These are phyloP conservation scores for Sturnus vulgaris DNA, from an alignment of 2,113 vertebrate species.

Conservation along the genomic window DNA sequence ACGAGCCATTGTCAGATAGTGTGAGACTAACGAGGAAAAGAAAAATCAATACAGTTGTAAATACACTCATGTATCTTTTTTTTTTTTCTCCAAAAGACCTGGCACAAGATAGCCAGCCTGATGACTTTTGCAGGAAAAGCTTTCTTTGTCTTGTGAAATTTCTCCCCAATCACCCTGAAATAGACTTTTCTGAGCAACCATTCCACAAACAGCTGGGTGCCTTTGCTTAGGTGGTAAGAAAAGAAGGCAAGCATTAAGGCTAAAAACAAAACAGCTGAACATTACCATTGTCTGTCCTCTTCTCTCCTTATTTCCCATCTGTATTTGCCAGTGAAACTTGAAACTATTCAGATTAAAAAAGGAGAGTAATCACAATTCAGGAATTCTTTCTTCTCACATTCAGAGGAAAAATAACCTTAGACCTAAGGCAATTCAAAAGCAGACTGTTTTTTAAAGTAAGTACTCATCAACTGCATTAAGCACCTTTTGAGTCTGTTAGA, in stretches of 20 bases:
- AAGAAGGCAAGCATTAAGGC: conserved; percentile 33
- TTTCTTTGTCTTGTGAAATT: background rate
- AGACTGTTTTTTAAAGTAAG: background rate
- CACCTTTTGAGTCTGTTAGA: background rate
- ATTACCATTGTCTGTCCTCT: background rate
- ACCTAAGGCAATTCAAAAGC: background rate
- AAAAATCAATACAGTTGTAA: conserved; percentile 3
- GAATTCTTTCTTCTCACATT: background rate
- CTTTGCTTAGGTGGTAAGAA: background rate
- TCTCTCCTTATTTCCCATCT: conserved; percentile 2
- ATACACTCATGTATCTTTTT: background rate
- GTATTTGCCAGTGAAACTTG: conserved; percentile 9
- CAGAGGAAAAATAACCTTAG: background rate
- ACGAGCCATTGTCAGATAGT: background rate
- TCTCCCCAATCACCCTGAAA: conserved; percentile 14
- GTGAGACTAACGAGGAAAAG: background rate
- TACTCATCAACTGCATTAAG: background rate
- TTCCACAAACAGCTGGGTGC: conserved; percentile 21
- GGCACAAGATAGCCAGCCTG: background rate
- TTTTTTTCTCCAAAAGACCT: background rate
- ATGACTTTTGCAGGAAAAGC: conserved; percentile 5
- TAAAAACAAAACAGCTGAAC: conserved; percentile 34
- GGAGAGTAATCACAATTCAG: background rate
- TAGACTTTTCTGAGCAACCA: background rate
- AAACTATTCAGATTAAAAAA: conserved; percentile 15